A percentile compares a stretch with the other conserved stretches of the same genome.
Evolutionary conservation across 2,888 invertebrate species (phyloP).

Genomic region (Deilephila porcellus): DNA sequence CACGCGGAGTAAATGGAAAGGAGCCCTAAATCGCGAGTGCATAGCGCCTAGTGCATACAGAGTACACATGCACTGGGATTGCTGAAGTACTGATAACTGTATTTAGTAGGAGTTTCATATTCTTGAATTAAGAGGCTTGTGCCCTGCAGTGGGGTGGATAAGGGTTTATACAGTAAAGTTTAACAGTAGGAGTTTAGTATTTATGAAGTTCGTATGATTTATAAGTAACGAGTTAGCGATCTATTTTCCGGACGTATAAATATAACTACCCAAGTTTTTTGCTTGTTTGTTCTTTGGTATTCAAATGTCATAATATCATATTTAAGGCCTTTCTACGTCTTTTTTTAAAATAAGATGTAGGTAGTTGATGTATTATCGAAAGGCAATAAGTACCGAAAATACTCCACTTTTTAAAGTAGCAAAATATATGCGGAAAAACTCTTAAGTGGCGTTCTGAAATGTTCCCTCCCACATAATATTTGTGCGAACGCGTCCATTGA

Average conservation of each 20-base stretch:
- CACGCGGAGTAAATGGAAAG: conserved; percentile 24
- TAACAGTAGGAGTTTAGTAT: not conserved
- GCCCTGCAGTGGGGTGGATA: too few species aligned
- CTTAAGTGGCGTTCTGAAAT: not conserved
- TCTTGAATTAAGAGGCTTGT: too few species aligned
- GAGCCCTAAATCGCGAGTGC: conserved; percentile 7
- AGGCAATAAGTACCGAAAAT: not conserved
- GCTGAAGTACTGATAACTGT: not conserved
- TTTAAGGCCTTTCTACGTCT: too few species aligned
- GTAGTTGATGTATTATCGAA: too few species aligned
- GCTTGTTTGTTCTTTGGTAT: too few species aligned
- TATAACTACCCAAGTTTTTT: too few species aligned
- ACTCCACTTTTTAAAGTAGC: not conserved
- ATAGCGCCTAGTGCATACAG: not conserved
- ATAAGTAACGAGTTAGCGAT: not conserved
- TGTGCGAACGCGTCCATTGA: conserved; percentile 5
- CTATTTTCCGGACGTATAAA: too few species aligned
- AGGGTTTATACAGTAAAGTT: too few species aligned
- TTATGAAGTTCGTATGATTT: not conserved
- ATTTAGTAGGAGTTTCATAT: not conserved
- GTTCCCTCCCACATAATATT: conserved; percentile 15
- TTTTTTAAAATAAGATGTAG: too few species aligned
- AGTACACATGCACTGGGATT: not conserved
- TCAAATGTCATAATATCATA: too few species aligned
- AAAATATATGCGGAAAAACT: not conserved